Percentiles rank a stretch among this genome's conserved stretches.
Conservation (phyloP, 1,140 invertebrate genomes). For the Rhynchophorus ferrugineus region DNA sequence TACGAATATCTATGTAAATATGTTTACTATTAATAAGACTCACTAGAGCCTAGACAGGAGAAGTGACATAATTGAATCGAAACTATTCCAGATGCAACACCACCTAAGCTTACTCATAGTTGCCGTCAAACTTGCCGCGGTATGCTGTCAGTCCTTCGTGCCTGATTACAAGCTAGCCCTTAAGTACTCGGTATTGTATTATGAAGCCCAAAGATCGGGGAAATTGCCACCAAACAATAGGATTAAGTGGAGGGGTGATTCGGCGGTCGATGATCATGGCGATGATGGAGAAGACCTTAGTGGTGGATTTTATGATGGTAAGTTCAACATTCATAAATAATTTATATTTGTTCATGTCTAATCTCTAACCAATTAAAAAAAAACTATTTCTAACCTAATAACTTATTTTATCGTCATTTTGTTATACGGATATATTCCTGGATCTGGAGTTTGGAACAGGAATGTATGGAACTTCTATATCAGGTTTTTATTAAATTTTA, state of each 20-base stretch:
- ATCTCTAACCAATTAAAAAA: too few relatives aligned
- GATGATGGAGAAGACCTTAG: slow-evolving; percentile 51
- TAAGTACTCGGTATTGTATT: slow-evolving; percentile 50
- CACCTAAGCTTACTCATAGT: background rate
- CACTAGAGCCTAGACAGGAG: too few relatives aligned
- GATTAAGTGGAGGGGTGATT: slow-evolving; percentile 53
- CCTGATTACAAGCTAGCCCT: slow-evolving; percentile 15
- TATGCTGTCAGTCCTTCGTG: background rate
- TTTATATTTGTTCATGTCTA: too few relatives aligned
- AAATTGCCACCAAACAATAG: slow-evolving; percentile 48
- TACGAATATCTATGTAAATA: too few relatives aligned
- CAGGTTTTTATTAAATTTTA: too few relatives aligned
- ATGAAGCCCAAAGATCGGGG: slow-evolving; percentile 60
- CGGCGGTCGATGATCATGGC: slow-evolving; percentile 49
- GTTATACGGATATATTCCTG: too few relatives aligned
- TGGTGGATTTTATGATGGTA: slow-evolving; percentile 63
- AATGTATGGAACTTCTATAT: too few relatives aligned
- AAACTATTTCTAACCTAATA: too few relatives aligned
- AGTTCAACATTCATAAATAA: slow-evolving; percentile 14
- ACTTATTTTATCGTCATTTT: too few relatives aligned
- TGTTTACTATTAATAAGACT: too few relatives aligned
- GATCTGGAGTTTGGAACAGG: too few relatives aligned
- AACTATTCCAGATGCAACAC: background rate
- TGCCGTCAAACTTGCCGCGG: background rate
- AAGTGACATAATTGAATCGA: too few relatives aligned